Evolutionary conservation across 1,140 invertebrate genomes (phyloP).

Genomic region (Calliphora vicina): DNA sequence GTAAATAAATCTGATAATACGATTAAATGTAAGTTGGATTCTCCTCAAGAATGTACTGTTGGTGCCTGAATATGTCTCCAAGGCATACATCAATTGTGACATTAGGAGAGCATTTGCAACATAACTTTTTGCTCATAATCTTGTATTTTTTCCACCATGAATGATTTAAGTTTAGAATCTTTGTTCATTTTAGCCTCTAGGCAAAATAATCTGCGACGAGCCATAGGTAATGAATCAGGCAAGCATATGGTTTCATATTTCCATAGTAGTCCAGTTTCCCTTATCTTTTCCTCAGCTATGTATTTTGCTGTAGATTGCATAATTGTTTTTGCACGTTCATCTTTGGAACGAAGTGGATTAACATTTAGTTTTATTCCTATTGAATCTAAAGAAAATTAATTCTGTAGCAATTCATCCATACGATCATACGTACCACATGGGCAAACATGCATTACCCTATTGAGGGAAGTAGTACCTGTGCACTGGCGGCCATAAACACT

Average conservation of each 20-base stretch:
- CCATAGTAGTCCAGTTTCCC: slow-evolving; percentile 1
- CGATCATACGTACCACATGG: background rate
- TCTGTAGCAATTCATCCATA: background rate
- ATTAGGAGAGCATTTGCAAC: no score
- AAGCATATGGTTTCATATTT: background rate
- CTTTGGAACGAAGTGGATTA: slow-evolving; percentile 17
- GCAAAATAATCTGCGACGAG: background rate
- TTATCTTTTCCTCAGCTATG: background rate
- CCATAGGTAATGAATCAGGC: background rate
- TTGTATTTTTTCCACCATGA: background rate
- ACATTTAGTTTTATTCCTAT: background rate
- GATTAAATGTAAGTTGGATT: no score
- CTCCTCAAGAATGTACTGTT: no score
- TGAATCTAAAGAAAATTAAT: background rate
- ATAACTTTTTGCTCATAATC: background rate
- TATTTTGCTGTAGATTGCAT: slow-evolving; percentile 20
- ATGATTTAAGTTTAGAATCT: background rate
- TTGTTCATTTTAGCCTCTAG: slow-evolving; percentile 21
- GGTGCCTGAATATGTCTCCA: no score
- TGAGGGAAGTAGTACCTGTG: background rate
- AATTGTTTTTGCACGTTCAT: background rate
- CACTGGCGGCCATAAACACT: slow-evolving; percentile 6
- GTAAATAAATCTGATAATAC: no score
- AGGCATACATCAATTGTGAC: no score
- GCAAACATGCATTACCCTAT: slow-evolving; percentile 1